A percentile compares a stretch with the other conserved stretches of the same genome.
phyloP scores from a whole-genome alignment of 2,797 vertebrate species.

The Squalus acanthias region DNA sequence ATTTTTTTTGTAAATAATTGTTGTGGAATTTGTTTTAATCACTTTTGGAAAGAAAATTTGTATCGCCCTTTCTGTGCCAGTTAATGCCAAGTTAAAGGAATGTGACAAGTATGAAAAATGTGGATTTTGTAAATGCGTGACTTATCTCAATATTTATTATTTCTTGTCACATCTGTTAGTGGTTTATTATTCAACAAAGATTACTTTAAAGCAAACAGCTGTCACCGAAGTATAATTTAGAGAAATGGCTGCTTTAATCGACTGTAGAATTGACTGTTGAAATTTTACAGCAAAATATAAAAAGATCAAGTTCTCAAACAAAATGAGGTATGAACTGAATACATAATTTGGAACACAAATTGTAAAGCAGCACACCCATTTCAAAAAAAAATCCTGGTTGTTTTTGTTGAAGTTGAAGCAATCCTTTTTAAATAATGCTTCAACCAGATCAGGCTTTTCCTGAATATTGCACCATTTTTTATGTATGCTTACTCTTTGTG shows the following conservation, averaged over 20 bases:
- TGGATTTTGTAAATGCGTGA: conserved; percentile 13
- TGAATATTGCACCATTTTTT: background rate
- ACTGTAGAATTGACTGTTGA: background rate
- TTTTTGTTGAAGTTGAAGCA: too few relatives aligned
- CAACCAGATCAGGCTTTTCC: background rate
- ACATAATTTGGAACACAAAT: background rate
- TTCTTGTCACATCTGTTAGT: conserved; percentile 9
- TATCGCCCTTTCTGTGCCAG: background rate
- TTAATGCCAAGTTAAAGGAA: background rate
- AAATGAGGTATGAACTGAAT: background rate
- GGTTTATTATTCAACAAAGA: conserved; percentile 18
- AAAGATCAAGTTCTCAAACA: background rate
- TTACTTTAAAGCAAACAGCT: background rate
- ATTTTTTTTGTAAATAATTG: background rate
- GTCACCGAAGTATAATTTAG: background rate
- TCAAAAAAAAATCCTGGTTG: background rate
- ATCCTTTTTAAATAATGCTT: background rate
- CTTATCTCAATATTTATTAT: conserved; percentile 22
- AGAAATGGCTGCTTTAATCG: background rate
- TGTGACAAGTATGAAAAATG: background rate
- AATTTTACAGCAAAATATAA: background rate
- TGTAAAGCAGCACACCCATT: background rate
- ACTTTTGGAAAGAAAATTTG: background rate
- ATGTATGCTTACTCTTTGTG: background rate
- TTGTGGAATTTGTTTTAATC: background rate